Base-by-base conservation (phyloP, 2,113 vertebrate genomes). In the Poicephalus meyeri region DNA sequence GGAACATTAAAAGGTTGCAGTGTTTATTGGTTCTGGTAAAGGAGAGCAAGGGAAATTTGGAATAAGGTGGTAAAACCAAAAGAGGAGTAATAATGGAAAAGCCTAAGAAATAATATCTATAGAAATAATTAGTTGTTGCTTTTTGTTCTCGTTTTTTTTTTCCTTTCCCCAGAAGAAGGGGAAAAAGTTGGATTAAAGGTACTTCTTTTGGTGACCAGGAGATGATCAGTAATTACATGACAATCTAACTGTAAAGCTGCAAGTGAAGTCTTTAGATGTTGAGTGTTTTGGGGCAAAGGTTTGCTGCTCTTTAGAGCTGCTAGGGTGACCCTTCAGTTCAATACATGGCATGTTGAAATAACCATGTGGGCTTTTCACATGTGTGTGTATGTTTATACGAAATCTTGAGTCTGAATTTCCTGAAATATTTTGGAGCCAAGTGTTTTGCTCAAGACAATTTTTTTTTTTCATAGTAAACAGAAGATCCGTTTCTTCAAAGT, bases 171-270 rank as follows among this genome's bases (percentile, higher is more conserved):
- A 19, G 31, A 50, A 82, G 42, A 60, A 61, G 11, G 9, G 26
- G 24, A 2, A 33, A 47, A 47, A 47, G 26, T 37, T 71, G 26
- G 20, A 39, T 64, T 26, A 35, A 72, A 78, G 29, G 10, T 31
- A 56, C 8, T 60, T 74, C 18, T 23, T 41, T 50, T 3, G 1
- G 20, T 52, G 25, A 28, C 56, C 42, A 84, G 41, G 24, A 55
- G n/a, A 28, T 63, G 16, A 46, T 39, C 35, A 68, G 41, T 41
- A 50, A 46, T 44, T 56, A 35, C 0, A 0, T 37, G 47, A 16
- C 42, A 39, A 35, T 19, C 5, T 21, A 39, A 37, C 9, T 28
- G 16, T 53, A 9, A 66, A 71, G 26, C 28, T 88, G 61, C 46
- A 87, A 16, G 35, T 29, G 11, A 49, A 55, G 28, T 24, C 37